Evolutionary conservation across 2,888 invertebrate genomes (phyloP).

Genomic region (Pristionchus maxplancki): DNA sequence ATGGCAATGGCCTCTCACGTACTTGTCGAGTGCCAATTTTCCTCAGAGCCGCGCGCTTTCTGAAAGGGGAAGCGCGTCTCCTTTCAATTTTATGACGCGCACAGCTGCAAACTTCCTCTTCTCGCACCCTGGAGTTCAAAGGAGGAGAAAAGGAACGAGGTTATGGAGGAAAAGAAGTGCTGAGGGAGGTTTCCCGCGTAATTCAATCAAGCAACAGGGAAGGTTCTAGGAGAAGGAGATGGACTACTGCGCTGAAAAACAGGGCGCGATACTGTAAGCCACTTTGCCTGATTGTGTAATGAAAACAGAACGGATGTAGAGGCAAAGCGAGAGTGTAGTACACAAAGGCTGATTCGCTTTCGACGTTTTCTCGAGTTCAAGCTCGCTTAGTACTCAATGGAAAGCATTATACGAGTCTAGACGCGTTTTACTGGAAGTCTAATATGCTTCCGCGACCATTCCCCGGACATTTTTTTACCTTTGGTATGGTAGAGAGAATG

Average conservation of each 20-base stretch:
- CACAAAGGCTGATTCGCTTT: too few species aligned
- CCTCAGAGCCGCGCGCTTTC: neutral
- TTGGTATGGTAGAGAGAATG: too few species aligned
- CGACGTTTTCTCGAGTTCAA: too few species aligned
- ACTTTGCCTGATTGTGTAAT: neutral
- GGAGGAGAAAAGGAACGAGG: conserved; percentile 19
- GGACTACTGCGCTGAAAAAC: neutral
- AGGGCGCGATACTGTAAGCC: neutral
- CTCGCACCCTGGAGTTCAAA: neutral
- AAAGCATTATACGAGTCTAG: too few species aligned
- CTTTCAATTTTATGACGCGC: neutral
- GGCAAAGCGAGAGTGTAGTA: neutral
- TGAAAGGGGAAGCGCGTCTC: neutral
- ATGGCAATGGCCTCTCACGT: neutral
- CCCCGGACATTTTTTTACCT: too few species aligned
- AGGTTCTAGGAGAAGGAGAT: neutral
- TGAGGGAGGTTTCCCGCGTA: neutral
- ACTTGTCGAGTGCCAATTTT: conserved; percentile 36
- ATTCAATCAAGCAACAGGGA: neutral
- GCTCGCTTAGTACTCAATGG: too few species aligned
- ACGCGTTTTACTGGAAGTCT: too few species aligned
- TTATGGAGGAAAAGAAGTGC: neutral
- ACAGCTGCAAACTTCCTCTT: neutral
- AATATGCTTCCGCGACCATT: too few species aligned
- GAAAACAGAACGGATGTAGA: neutral